Base-by-base conservation (phyloP, 2,113 vertebrate genomes). In the Serinus canaria region DNA sequence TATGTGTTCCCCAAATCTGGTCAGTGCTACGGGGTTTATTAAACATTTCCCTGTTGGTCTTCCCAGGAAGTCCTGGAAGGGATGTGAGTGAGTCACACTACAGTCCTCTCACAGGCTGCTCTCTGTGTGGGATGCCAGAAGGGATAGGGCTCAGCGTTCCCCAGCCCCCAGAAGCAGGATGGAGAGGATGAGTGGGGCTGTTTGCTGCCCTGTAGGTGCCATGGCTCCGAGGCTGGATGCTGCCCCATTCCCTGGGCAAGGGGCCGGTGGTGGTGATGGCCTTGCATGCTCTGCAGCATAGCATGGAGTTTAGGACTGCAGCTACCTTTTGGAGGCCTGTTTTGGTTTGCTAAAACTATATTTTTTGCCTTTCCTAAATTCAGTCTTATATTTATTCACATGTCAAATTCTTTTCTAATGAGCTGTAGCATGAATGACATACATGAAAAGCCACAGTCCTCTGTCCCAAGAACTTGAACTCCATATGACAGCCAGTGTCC, bases 231-330 rank as follows among this genome's bases (percentile, higher is more conserved):
- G 64, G 31, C 20, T 89, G 63, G 37, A 53, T 31, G 35, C 4
- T 0, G 1, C 12, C 12, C 3, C 0, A 0, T 8, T 14, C 33
- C 13, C 25, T 55, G 12, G 30, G 33, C 13, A 82, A 73, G 27
- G 28, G 46, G 21, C 7, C 27, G 14, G n/a, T 27, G 53, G 6
- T 62, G 15, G 11, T 10, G 8, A 49, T 1, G 2, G 37, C 5
- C 50, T 66, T 69, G 11, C 23, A 7, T 22, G 46, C 5, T 30
- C 43, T 0, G 0, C 16, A 33, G 24, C 21, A 13, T 16, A 47
- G 30, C 0, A 0, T 24, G 21, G 7, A 22, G 18, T 28, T 76
- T 25, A 68, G 53, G 23, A 39, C 8, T 8, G 27, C 30, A 76
- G 28, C 30, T 85, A 9, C 31, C 19, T 76, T 73, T 35, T 37